Conservation (phyloP, 2,888 invertebrate species). For the Chalcosyrphus nemorum region DNA sequence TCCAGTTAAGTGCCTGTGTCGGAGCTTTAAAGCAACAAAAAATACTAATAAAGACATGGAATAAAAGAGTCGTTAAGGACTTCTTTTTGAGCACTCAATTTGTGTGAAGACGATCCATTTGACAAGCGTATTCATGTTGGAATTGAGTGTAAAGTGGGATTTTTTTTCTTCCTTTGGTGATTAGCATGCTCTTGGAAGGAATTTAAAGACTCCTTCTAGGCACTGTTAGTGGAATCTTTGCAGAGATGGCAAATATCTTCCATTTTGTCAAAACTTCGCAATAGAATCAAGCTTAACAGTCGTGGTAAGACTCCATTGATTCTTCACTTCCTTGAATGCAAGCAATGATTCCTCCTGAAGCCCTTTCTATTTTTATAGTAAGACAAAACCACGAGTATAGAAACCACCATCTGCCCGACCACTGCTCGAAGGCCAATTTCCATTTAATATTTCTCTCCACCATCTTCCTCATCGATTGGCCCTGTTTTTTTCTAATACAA, state of each 20-base stretch:
- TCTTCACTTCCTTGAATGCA: too few relatives aligned
- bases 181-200: too few relatives aligned
- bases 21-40: conserved; percentile 10
- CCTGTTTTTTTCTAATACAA: conserved; percentile 14
- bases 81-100: conserved; percentile 66
- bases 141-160: neutral
- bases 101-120: conserved; percentile 51
- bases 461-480: neutral
- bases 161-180: too few relatives aligned
- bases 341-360: too few relatives aligned
- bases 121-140: conserved; percentile 54
- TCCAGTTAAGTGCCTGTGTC: conserved; percentile 62
- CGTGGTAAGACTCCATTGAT: too few relatives aligned
- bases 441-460: conserved; percentile 28
- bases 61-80: conserved; percentile 59
- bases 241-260: conserved; percentile 7
- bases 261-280: too few relatives aligned
- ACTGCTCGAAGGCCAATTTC: conserved; percentile 21
- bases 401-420: conserved; percentile 17
- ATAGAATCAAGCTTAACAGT: too few relatives aligned
- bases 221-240: too few relatives aligned
- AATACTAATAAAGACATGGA: conserved; percentile 19
- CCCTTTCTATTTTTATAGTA: too few relatives aligned
- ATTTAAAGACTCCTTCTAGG: too few relatives aligned
- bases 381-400: neutral